Evolutionary conservation across 2,888 invertebrate genomes (phyloP), one percentile per base, ranked within the genome.

Genomic region (Torymus auratus): DNA sequence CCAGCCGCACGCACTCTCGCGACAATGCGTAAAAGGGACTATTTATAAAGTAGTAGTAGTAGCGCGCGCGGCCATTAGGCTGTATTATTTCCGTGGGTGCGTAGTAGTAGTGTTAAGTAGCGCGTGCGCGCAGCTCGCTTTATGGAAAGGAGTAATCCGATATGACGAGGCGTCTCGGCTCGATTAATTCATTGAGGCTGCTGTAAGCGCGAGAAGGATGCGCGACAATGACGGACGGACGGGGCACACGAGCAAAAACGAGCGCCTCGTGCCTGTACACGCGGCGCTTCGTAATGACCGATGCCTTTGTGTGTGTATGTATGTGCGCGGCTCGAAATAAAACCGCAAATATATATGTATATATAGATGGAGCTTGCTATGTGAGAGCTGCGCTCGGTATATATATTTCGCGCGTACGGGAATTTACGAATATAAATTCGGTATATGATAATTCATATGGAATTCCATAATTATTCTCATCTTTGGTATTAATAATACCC

Each of bases 111-210:
- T 23, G 52, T 15, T 62, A 56, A 70, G 70, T 72, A 65, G 55
- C n/a, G 56, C 23, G 58, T 2, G 55, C 68, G 53, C 75, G 80
- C 53, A 2, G 55, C 68, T 60, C 75, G 80, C 53, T 75, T 75
- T 71, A 75, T 75, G 80, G 70, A 71, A 80, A 75, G 53, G 41
- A 62, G 80, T 80, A 80, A 80, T 68, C 72, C 56, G 80, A 80
- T 80, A 76, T 68, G 76, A 67, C 76, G 74, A 75, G 41, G 41
- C 28, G 79, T 67, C 58, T 58, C 64, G 52, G 62, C 69, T 65
- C 70, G 70, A 75, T 80, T 75, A 71, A 75, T 75, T 60, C 70
- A 75, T 80, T 75, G 58, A 75, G 41, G 41, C 55, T 68, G 41
- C 55, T 68, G 60, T 41, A 55, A 41, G 20, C 13, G 12, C 41